Evolutionary conservation across 2,888 invertebrate species (phyloP), one percentile per base, ranked within the genome.

Genomic region (Stramonita haemastoma): DNA sequence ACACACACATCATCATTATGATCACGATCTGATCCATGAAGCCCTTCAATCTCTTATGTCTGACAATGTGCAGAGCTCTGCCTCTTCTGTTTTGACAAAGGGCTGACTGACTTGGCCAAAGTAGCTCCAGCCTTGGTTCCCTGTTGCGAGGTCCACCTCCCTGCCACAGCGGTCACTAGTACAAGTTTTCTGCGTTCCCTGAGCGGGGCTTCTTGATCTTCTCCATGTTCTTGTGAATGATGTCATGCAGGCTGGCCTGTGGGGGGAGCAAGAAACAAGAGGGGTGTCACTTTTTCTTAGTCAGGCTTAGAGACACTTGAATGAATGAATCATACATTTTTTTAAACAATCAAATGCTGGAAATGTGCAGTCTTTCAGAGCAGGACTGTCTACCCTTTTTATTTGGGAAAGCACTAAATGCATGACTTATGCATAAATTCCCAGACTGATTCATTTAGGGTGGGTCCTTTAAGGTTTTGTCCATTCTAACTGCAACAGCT

Each of bases 141-240:
- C n/a, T 26, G 73, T n/a, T 73, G 11, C 13, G 11, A 73, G 73
- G 2, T 73, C n/a, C 22, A 73, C 15, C 77, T 32, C 1, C 13
- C 77, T 17, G 26, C 26, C n/a, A 4, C 34, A 5, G 22, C 17
- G 26, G 56, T 32, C n/a, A 57, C 93, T 92, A 96, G 92, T 96
- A 96, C 92, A 96, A 93, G 91, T 94, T 94, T 79, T 96, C 95
- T 36, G 95, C 93, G 92, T 96, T 96, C 46, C 94, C 94, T 77
- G 98, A 98, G 93, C 99, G 97, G 11, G 99, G 99, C 95, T 98
- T 98, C 97, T 99, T 99, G 93, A 99, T 99, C 96, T 99, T 99
- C 96, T 99, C 99, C 95, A 99, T 96, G 96, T 99, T 99, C 96
- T 99, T 99, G 95, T 98, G 98, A 93, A 99, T 99, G 96, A 99